A percentile compares a stretch with the other conserved stretches of the same genome.
These are phyloP conservation scores for Thereva unica DNA, from an alignment of 2,888 invertebrate species.

Conservation along the genomic window DNA sequence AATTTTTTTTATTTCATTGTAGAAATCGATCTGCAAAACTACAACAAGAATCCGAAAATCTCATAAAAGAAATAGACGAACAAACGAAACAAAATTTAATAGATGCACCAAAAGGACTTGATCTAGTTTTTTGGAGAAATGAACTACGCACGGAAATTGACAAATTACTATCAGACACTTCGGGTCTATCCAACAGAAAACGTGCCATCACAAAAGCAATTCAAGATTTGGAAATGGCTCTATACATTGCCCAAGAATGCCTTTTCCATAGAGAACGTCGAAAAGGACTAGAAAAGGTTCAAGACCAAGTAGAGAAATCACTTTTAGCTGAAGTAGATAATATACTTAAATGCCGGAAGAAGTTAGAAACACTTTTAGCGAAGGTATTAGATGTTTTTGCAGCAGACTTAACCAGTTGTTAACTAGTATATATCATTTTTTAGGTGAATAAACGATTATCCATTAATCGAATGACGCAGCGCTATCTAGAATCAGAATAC, in stretches of 20 bases:
- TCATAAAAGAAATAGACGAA: conserved; percentile 80
- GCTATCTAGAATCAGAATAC: conserved; percentile 84
- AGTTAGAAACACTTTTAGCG: conserved; percentile 73
- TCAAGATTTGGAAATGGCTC: conserved; percentile 82
- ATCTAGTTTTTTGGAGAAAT: conserved; percentile 91
- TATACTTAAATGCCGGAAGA: conserved; percentile 77
- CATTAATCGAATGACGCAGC: conserved; percentile 78
- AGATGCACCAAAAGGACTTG: conserved; percentile 84
- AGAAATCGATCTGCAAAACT: conserved; percentile 74
- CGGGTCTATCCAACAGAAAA: conserved; percentile 69
- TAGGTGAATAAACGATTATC: conserved; percentile 68
- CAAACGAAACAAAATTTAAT: conserved; percentile 74
- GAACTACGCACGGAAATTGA: conserved; percentile 87
- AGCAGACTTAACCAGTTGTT: neutral
- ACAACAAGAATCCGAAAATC: conserved; percentile 76
- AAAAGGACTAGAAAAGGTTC: conserved; percentile 86
- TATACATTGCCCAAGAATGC: conserved; percentile 93
- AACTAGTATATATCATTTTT: conserved; percentile 5
- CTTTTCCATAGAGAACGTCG: conserved; percentile 89
- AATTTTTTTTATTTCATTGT: neutral
- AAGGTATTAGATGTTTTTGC: conserved; percentile 59
- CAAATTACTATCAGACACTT: conserved; percentile 78
- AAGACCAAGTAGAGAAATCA: conserved; percentile 86
- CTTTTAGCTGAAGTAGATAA: conserved; percentile 83
- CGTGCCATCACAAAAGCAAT: conserved; percentile 72